These are phyloP conservation scores for Potorous gilbertii DNA, from an alignment of 2,797 vertebrate species.

Conservation along the genomic window DNA sequence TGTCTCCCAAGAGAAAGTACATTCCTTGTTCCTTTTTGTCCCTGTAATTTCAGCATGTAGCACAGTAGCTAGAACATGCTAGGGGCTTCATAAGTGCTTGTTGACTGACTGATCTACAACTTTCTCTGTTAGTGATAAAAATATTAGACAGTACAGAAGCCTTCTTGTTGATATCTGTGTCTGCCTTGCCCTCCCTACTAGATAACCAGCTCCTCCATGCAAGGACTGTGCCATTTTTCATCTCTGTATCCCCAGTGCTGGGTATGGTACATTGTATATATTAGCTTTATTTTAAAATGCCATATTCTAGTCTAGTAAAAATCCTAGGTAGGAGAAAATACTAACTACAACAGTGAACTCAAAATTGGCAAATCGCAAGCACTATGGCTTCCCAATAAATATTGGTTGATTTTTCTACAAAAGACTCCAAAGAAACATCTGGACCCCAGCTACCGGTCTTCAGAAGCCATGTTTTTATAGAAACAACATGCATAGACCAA, in stretches of 20 bases:
- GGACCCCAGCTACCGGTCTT: neutral
- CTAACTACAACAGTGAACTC: neutral
- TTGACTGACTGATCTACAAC: neutral
- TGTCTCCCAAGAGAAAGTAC: neutral
- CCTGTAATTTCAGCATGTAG: neutral
- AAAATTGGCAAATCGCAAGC: constrained; percentile 10
- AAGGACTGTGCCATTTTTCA: neutral
- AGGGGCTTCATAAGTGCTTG: neutral
- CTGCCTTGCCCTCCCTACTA: neutral
- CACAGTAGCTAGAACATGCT: neutral
- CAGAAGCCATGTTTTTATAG: neutral
- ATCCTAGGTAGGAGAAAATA: neutral
- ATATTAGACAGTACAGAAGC: neutral
- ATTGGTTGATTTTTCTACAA: neutral
- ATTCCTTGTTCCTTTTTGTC: no score
- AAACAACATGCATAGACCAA: constrained; percentile 26
- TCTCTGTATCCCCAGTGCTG: neutral
- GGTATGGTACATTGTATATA: neutral
- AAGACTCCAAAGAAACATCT: constrained; percentile 32
- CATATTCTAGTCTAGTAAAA: neutral
- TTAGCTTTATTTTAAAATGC: neutral
- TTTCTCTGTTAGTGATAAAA: neutral
- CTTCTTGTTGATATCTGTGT: neutral
- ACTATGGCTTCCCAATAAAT: constrained; percentile 29
- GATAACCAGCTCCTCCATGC: neutral